phyloP scores from a whole-genome alignment of 2,888 invertebrate genomes.

The Tipula helvola region DNA sequence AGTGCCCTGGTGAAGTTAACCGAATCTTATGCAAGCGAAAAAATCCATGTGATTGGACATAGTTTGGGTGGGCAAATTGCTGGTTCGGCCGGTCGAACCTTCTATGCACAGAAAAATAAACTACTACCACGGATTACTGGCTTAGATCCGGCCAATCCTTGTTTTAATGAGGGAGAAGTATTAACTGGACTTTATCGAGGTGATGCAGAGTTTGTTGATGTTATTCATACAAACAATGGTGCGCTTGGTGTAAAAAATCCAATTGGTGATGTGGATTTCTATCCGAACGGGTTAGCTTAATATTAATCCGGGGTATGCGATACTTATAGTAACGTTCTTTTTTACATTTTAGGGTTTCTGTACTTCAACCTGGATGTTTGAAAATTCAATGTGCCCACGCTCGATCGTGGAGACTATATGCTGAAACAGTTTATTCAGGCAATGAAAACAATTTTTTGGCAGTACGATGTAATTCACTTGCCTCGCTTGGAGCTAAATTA shows the following conservation, averaged over 20 bases:
- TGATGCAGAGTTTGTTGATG: constrained; percentile 30
- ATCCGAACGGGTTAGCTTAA: constrained; percentile 13
- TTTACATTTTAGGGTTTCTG: neutral
- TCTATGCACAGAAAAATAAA: constrained; percentile 21
- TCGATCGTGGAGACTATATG: constrained; percentile 13
- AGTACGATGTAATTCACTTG: constrained; percentile 9
- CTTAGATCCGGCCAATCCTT: constrained; percentile 27
- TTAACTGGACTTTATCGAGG: constrained; percentile 26
- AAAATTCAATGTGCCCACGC: constrained; percentile 12
- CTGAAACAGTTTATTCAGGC: constrained; percentile 13
- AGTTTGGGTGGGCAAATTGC: constrained; percentile 30
- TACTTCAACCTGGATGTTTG: constrained; percentile 13
- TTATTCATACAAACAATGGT: constrained; percentile 21
- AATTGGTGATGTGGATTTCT: constrained; percentile 17
- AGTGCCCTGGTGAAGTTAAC: constrained; percentile 9
- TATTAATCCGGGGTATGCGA: neutral
- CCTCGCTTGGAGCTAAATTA: neutral
- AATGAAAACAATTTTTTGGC: constrained; percentile 13
- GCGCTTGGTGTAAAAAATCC: constrained; percentile 18
- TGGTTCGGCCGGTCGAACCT: constrained; percentile 28
- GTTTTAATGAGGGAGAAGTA: constrained; percentile 20
- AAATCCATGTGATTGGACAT: constrained; percentile 16
- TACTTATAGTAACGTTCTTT: neutral
- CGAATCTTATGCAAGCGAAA: neutral
- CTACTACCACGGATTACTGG: constrained; percentile 24